Evolutionary conservation across 2,797 vertebrate genomes (phyloP).

Genomic region (Pteropus rufus): DNA sequence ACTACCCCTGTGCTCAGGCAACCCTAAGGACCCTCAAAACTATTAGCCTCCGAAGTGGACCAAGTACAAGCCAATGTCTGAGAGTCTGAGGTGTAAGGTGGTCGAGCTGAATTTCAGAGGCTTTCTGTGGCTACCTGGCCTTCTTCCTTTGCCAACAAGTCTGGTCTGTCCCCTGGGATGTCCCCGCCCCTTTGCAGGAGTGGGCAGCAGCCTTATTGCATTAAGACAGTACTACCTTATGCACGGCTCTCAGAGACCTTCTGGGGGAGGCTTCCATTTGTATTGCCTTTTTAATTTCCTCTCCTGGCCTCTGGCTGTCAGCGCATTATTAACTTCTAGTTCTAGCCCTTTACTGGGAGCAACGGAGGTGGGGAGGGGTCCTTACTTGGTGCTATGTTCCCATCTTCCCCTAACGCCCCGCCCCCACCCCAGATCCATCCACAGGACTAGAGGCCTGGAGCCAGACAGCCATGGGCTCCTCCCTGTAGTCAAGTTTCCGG

Average conservation of each 20-base stretch:
- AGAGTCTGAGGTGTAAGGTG: background rate
- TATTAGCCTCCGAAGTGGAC: background rate
- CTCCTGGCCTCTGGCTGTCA: background rate
- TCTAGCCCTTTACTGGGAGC: background rate
- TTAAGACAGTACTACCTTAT: background rate
- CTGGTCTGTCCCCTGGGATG: background rate
- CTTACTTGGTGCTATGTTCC: background rate
- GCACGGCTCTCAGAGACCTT: background rate
- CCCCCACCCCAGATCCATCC: background rate
- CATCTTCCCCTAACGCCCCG: no score
- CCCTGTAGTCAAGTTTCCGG: background rate
- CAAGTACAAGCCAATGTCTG: background rate
- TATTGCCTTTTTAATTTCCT: background rate
- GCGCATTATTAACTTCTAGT: background rate
- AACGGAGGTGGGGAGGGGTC: background rate
- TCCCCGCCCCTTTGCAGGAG: no score
- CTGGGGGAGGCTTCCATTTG: background rate
- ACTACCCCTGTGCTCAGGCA: fast-evolving
- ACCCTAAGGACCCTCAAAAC: background rate
- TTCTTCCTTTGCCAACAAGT: no score
- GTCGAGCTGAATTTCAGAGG: background rate
- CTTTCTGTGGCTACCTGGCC: background rate
- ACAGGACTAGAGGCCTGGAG: background rate
- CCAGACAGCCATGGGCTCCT: background rate
- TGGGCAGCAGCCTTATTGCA: background rate